phyloP scores from a whole-genome alignment of 2,113 vertebrate species.

The Oreochromis tanganicae region DNA sequence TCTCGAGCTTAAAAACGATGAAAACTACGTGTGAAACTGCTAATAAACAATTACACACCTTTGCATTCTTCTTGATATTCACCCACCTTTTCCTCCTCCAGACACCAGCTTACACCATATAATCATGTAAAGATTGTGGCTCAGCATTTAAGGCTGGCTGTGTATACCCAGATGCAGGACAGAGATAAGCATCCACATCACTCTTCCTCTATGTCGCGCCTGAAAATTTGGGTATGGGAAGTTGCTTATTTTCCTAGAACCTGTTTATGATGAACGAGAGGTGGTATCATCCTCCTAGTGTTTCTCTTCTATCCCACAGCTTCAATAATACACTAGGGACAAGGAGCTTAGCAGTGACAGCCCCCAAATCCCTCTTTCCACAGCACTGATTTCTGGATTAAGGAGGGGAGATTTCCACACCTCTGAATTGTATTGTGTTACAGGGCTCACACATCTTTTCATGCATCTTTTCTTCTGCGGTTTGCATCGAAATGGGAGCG shows the following conservation, averaged over 20 bases:
- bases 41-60: slow-evolving; percentile 6
- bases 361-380: slow-evolving; percentile 65
- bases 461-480: slow-evolving; percentile 46
- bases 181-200: slow-evolving; percentile 17
- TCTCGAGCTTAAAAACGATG: neutral
- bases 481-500: slow-evolving; percentile 32
- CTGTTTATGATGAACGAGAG: slow-evolving; percentile 40
- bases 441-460: slow-evolving; percentile 55
- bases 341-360: slow-evolving; percentile 62
- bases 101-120: neutral
- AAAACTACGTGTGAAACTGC: neutral
- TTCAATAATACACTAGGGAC: slow-evolving; percentile 60
- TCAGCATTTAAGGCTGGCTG: neutral
- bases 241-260: slow-evolving; percentile 14
- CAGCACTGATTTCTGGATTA: slow-evolving; percentile 68
- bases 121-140: neutral
- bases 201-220: slow-evolving; percentile 1
- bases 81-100: neutral
- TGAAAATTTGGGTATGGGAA: slow-evolving; percentile 16
- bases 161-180: slow-evolving; percentile 10
- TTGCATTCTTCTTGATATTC: neutral
- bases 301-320: slow-evolving; percentile 33
- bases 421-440: slow-evolving; percentile 59
- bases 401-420: slow-evolving; percentile 64
- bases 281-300: slow-evolving; percentile 28